Conservation (phyloP, 2,888 invertebrate genomes). For the Helicoverpa assulta region DNA sequence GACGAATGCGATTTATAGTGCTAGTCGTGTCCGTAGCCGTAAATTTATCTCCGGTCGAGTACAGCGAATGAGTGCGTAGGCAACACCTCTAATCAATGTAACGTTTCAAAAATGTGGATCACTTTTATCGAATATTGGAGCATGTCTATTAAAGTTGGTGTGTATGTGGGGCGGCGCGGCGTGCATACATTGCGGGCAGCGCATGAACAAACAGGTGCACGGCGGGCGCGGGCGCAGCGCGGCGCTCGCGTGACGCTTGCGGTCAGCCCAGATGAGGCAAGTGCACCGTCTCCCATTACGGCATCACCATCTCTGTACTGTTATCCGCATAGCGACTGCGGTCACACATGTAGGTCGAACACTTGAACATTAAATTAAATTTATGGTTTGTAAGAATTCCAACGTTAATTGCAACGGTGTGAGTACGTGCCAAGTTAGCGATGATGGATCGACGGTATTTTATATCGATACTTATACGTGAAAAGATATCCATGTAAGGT, state of each 20-base stretch:
- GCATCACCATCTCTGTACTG: slow-evolving; percentile 78
- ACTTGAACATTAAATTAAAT: slow-evolving; percentile 83
- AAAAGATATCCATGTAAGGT: slow-evolving; percentile 19
- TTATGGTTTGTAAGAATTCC: slow-evolving; percentile 80
- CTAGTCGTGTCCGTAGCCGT: slow-evolving; percentile 35
- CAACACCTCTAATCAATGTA: slow-evolving; percentile 49
- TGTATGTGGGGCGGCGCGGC: slow-evolving; percentile 42
- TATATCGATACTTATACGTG: slow-evolving; percentile 13
- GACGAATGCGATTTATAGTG: slow-evolving; percentile 50
- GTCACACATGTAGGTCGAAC: slow-evolving; percentile 83
- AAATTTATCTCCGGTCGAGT: slow-evolving; percentile 37
- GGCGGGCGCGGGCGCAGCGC: slow-evolving; percentile 23
- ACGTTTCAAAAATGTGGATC: slow-evolving; percentile 30
- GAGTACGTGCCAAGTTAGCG: slow-evolving; percentile 42
- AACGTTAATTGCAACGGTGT: slow-evolving; percentile 73
- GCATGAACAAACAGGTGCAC: slow-evolving; percentile 61
- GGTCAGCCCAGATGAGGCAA: slow-evolving; percentile 81
- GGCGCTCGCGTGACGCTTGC: slow-evolving; percentile 72
- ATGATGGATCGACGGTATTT: slow-evolving; percentile 44
- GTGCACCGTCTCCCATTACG: slow-evolving; percentile 70
- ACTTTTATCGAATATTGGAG: slow-evolving; percentile 36
- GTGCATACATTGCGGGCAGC: slow-evolving; percentile 53
- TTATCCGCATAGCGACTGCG: slow-evolving; percentile 83
- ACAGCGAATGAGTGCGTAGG: slow-evolving; percentile 10
- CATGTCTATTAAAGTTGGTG: slow-evolving; percentile 25